These are phyloP conservation scores for Piprites chloris DNA, from an alignment of 2,113 vertebrate species.

Conservation along the genomic window DNA sequence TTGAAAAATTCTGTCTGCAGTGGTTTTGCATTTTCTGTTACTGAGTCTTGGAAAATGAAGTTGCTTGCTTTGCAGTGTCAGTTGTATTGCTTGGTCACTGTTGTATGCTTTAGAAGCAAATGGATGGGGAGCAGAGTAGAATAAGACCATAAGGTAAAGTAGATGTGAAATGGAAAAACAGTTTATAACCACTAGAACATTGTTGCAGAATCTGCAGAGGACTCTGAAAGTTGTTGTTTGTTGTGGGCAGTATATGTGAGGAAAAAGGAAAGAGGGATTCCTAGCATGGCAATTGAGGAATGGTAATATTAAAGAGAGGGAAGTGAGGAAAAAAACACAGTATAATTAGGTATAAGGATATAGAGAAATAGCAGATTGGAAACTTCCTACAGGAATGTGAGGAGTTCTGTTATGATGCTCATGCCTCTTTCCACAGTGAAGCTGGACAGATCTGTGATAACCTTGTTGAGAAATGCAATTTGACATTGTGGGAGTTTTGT, in stretches of 20 bases:
- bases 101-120: neutral
- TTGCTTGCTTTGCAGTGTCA: neutral
- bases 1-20: neutral
- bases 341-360: neutral
- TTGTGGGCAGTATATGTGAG: neutral
- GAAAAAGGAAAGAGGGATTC: neutral
- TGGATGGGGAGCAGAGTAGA: neutral
- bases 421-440: accelerated
- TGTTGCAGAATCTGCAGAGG: neutral
- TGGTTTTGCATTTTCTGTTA: neutral
- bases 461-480: neutral
- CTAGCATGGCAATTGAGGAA: accelerated
- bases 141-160: neutral
- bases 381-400: neutral
- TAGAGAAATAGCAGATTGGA: neutral
- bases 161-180: neutral
- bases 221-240: neutral
- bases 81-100: neutral
- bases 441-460: neutral
- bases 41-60: neutral
- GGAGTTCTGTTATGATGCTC: neutral
- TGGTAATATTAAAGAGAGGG: neutral
- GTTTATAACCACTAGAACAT: neutral
- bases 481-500: neutral
- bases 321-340: neutral